phyloP scores from a whole-genome alignment of 1,140 invertebrate genomes.

The Drosophila nikananu region DNA sequence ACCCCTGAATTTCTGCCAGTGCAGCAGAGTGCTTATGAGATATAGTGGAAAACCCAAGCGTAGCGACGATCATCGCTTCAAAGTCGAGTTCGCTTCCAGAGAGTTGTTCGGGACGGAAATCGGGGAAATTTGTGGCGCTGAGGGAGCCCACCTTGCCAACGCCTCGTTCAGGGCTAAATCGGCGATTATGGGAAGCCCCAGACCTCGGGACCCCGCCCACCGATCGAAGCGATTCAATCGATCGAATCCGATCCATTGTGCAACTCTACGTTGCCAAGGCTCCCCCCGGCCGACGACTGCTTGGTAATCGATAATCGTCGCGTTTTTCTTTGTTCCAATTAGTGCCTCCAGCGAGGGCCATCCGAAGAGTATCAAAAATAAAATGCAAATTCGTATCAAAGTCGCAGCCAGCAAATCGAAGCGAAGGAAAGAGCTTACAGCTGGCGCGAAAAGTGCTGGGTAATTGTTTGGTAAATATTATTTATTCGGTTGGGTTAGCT shows the following conservation, averaged over 20 bases:
- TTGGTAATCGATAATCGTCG: conserved; percentile 37
- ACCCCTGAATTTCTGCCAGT: conserved; percentile 7
- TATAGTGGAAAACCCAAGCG: conserved; percentile 39
- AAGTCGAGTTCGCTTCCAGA: conserved; percentile 8
- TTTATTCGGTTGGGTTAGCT: conserved; percentile 29
- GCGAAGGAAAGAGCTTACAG: conserved; percentile 11
- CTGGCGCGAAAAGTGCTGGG: conserved; percentile 13
- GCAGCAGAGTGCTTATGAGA: conserved; percentile 24
- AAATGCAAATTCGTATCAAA: conserved; percentile 29
- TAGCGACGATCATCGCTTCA: not conserved
- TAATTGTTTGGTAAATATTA: conserved; percentile 40
- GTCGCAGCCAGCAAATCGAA: conserved; percentile 8
- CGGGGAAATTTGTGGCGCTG: conserved; percentile 23
- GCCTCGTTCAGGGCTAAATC: conserved; percentile 18
- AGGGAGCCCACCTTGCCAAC: not conserved
- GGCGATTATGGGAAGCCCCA: conserved; percentile 33
- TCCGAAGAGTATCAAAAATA: not conserved
- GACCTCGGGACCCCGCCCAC: conserved; percentile 12
- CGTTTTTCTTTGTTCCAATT: conserved; percentile 46
- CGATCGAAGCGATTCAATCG: not conserved
- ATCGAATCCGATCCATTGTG: conserved; percentile 25
- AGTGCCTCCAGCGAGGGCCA: conserved; percentile 21
- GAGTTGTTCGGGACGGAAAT: conserved; percentile 29
- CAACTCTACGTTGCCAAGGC: conserved; percentile 25
- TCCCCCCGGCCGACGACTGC: not conserved